Base-by-base conservation (phyloP, 1,140 invertebrate species). In the Drosophila ogumai region DNA sequence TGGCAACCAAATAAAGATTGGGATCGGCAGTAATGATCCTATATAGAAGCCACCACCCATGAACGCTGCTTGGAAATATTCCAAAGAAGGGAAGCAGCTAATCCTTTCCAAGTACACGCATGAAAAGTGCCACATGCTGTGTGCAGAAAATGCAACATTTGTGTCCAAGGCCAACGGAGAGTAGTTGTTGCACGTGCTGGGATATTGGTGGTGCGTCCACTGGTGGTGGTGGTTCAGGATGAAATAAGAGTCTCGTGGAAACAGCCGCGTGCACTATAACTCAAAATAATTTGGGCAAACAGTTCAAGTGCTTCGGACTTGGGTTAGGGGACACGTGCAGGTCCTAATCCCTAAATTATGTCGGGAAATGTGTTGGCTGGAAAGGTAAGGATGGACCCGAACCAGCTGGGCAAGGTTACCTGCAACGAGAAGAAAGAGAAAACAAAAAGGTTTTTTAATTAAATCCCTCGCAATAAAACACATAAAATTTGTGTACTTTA, bases 131-230 rank as follows among this genome's bases (percentile, higher is more conserved):
- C 80, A 78, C 87, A 91, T 87, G 87, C 87, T 87, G 87, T 59
- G 74, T 50, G 60, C 54, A 54, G 47, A 38, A 82, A 91, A 91
- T 87, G 87, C 87, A 91, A 91, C 87, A 91, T 91, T 91, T 91
- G 87, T 87, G 76, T 49, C 82, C 82, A 91, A 91, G 87, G 87
- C 90, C 87, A 75, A 43, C 55, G 46, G 41, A 28, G 36, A 82
- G 73, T 75, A 75, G 25, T 79, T 76, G 63, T 50, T 64, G 19
- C 59, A 64, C 28, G 55, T 61, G 68, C 68, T 73, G 68, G 36
- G 40, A n/a, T 54, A 67, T 44, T 44, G 71, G 32, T 65, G 64
- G 59, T 67, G 43, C 19, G 41, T 8, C 41, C 34, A 34, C 10
- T 49, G 57, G 44, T 57, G 17, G 13, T 72, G 74, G 54, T 71